Evolutionary conservation across 2,113 vertebrate species (phyloP).

Genomic region (Cynopterus brachyotis): DNA sequence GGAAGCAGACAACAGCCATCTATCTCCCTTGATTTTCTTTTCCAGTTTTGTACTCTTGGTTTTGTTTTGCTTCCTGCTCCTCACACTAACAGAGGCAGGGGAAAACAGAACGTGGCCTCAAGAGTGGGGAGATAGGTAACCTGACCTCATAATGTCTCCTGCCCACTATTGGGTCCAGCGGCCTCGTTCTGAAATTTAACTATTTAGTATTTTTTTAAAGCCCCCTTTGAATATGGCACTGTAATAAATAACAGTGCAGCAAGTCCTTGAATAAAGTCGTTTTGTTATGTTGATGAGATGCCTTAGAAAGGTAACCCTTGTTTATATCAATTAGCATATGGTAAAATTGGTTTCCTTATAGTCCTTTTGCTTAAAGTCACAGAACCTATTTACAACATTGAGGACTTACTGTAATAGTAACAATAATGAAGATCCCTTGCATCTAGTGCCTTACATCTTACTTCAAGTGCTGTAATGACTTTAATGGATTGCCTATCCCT

Average conservation of each 20-base stretch:
- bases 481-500: constrained; percentile 72
- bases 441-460: constrained; percentile 56
- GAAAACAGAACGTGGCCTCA: background rate
- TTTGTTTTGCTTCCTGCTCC: background rate
- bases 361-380: background rate
- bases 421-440: constrained; percentile 52
- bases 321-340: background rate
- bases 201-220: constrained; percentile 42
- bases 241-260: constrained; percentile 44
- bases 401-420: constrained; percentile 24
- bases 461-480: constrained; percentile 73
- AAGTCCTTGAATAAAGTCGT: background rate
- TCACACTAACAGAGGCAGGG: background rate
- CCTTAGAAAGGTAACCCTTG: background rate
- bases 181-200: constrained; percentile 2
- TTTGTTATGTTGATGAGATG: background rate
- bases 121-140: background rate
- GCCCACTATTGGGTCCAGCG: background rate
- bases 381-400: background rate
- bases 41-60: background rate
- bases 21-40: background rate
- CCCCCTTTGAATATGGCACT: background rate
- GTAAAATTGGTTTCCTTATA: background rate
- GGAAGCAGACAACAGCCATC: background rate
- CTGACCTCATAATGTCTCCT: background rate